phyloP scores from a whole-genome alignment of 2,797 vertebrate species.

The Mionectes olivaceus region DNA sequence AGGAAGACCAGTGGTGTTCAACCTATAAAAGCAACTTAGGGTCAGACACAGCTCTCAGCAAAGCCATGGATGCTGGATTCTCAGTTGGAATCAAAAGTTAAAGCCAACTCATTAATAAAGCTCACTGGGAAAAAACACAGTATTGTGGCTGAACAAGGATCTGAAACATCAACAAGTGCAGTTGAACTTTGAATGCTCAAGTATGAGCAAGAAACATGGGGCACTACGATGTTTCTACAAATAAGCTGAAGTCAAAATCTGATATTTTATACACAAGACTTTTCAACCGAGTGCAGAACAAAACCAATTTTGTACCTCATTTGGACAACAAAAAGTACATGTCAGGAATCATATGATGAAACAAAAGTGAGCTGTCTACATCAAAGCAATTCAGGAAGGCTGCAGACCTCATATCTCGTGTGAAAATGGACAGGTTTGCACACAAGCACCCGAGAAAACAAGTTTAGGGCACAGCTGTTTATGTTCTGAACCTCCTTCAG shows the following conservation, averaged over 20 bases:
- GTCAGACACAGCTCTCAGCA: not conserved
- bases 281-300: not conserved
- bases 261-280: not conserved
- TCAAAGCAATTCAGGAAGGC: not conserved
- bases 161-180: not conserved
- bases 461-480: not conserved
- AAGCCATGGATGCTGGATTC: not conserved
- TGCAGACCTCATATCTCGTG: not conserved
- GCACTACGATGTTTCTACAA: not conserved
- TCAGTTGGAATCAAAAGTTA: not conserved
- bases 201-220: not conserved
- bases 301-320: not conserved
- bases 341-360: not conserved
- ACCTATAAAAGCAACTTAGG: not conserved
- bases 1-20: not conserved
- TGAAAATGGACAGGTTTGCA: not conserved
- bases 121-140: not conserved
- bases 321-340: not conserved
- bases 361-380: not conserved
- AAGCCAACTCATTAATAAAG: not conserved
- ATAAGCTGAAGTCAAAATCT: not conserved
- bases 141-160: not conserved
- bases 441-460: not conserved
- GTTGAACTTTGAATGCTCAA: not conserved
- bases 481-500: not conserved